These are phyloP conservation scores for Diglossa brunneiventris DNA, from an alignment of 2,113 vertebrate species.

Conservation along the genomic window DNA sequence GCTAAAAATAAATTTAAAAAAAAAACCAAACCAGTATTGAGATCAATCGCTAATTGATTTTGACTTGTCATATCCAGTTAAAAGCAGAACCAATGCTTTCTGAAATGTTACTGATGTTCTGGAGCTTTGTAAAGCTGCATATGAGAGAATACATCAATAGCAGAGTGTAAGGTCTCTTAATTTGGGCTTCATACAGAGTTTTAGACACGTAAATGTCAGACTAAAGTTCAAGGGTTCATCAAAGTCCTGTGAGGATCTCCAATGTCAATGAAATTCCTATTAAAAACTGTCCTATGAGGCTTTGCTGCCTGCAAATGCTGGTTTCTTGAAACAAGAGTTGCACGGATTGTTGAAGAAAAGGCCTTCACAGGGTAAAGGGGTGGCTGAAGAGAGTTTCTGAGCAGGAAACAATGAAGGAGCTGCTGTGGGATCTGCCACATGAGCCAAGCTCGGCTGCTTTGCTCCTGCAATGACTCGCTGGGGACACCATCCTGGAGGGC, in stretches of 20 bases:
- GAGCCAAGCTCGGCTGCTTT: not conserved
- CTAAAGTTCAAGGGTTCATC: conserved; percentile 50
- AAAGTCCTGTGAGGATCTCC: conserved; percentile 10
- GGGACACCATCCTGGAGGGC: not conserved
- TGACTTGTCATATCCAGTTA: conserved; percentile 41
- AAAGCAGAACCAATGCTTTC: conserved; percentile 38
- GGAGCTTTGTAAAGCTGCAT: not conserved
- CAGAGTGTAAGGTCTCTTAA: conserved; percentile 17
- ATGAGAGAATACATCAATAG: conserved; percentile 18
- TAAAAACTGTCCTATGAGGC: conserved; percentile 1
- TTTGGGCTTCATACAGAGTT: conserved; percentile 48
- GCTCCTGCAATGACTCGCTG: not conserved
- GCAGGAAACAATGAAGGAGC: not conserved
- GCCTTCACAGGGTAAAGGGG: not conserved
- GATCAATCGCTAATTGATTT: conserved; percentile 68
- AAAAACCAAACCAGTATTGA: not conserved
- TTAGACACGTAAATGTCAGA: conserved; percentile 47
- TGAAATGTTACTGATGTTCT: conserved; percentile 23
- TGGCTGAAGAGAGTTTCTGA: not conserved
- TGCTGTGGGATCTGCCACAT: not conserved
- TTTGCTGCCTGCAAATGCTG: not conserved
- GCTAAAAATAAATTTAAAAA: conserved; percentile 42
- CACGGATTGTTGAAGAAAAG: not conserved
- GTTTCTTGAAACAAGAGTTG: not conserved
- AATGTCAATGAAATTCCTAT: not conserved